Conservation (phyloP, 2,888 invertebrate species). For the Parnassius orleans region DNA sequence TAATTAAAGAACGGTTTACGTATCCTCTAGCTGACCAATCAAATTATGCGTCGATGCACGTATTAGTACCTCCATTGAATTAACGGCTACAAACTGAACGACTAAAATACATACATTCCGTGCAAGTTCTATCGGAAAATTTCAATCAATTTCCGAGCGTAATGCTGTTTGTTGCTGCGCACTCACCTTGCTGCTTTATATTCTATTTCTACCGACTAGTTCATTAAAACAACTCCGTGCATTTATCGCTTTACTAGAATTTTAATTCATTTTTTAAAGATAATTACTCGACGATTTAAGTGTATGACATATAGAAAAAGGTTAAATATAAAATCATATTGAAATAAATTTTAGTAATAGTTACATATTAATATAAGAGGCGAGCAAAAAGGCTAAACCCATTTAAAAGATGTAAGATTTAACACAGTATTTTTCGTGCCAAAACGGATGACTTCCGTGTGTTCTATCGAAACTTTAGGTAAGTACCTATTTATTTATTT, state of each 20-base stretch:
- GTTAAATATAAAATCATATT: not conserved
- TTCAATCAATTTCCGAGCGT: constrained; percentile 33
- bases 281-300: not conserved
- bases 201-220: constrained; percentile 12
- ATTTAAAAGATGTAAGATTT: too few relatives aligned
- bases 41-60: constrained; percentile 6
- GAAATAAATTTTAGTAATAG: too few relatives aligned
- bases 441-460: too few relatives aligned
- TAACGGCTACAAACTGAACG: constrained; percentile 31
- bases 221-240: constrained; percentile 18
- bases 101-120: constrained; percentile 33
- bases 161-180: constrained; percentile 7
- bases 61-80: constrained; percentile 19
- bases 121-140: constrained; percentile 37
- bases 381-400: too few relatives aligned
- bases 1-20: constrained; percentile 12
- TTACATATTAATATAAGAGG: too few relatives aligned
- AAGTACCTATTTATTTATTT: too few relatives aligned
- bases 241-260: constrained; percentile 11
- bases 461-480: too few relatives aligned
- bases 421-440: too few relatives aligned
- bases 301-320: not conserved
- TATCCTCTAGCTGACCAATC: constrained; percentile 4
- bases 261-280: constrained; percentile 1
- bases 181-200: constrained; percentile 16